Percentiles rank a stretch among this genome's conserved stretches.
These are phyloP conservation scores for Dexiosoma caninum DNA, from an alignment of 2,888 invertebrate species.

Conservation along the genomic window DNA sequence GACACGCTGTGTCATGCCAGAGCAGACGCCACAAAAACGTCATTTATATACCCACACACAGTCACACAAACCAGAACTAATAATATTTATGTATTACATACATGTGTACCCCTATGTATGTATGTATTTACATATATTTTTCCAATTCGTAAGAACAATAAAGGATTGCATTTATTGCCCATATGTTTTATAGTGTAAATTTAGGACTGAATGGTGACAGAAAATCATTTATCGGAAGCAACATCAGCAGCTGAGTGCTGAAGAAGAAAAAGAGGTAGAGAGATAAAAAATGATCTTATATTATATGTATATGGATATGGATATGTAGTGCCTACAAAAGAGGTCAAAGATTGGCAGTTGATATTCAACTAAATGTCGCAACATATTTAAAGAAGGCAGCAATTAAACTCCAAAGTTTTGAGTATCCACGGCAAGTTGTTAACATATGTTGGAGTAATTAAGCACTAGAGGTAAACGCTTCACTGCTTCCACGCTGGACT, in stretches of 20 bases:
- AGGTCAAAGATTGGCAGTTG: too few species aligned
- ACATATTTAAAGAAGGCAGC: too few species aligned
- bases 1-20: conserved; percentile 68
- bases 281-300: neutral
- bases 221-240: conserved; percentile 20
- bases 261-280: neutral
- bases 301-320: too few species aligned
- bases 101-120: neutral
- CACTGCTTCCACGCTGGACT: too few species aligned
- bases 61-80: conserved; percentile 6
- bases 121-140: neutral
- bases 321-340: too few species aligned
- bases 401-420: too few species aligned
- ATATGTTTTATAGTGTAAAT: neutral
- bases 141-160: neutral
- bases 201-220: neutral
- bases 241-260: neutral
- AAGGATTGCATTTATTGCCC: neutral
- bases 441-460: too few species aligned
- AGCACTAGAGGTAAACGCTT: too few species aligned
- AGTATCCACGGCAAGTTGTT: too few species aligned
- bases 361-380: too few species aligned
- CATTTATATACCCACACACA: conserved; percentile 33
- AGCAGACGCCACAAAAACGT: conserved; percentile 62
- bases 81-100: too few species aligned